These are phyloP conservation scores for Apostichopus japonicus DNA, from an alignment of 35 echinoderm and acorn worm genomes.

Conservation along the genomic window DNA sequence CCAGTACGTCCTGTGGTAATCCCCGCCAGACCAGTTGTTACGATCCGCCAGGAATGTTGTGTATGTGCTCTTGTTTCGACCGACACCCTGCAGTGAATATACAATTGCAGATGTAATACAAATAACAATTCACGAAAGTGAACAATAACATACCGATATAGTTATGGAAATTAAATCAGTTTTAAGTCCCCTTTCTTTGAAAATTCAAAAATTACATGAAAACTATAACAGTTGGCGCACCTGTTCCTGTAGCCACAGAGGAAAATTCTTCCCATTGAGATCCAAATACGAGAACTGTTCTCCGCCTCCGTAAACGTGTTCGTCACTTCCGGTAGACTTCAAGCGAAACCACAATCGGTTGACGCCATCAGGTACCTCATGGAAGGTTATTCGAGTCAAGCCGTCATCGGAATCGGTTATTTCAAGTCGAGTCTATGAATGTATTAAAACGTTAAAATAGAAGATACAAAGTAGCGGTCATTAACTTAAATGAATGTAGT, in stretches of 20 bases:
- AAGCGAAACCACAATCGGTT: constrained; percentile 45
- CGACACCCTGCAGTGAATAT: constrained; percentile 72
- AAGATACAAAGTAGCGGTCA: too few relatives aligned
- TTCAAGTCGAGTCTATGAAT: background rate
- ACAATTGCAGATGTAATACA: too few relatives aligned
- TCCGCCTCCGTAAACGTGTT: constrained; percentile 90
- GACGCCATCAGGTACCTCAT: background rate
- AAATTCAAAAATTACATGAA: too few relatives aligned
- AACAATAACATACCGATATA: too few relatives aligned
- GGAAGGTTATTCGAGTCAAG: constrained; percentile 8
- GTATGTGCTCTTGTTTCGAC: constrained; percentile 80
- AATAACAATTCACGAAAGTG: too few relatives aligned
- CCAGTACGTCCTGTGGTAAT: constrained; percentile 93
- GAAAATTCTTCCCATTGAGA: constrained; percentile 79
- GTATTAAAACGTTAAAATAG: background rate
- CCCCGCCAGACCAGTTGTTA: constrained; percentile 73
- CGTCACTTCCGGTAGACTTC: constrained; percentile 57
- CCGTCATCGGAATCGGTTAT: background rate
- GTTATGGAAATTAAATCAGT: too few relatives aligned
- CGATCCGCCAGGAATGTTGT: constrained; percentile 75
- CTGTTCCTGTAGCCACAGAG: constrained; percentile 91
- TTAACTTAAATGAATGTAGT: too few relatives aligned
- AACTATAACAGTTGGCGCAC: background rate
- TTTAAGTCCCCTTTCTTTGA: too few relatives aligned
- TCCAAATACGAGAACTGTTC: constrained; percentile 94